Evolutionary conservation across 2,113 vertebrate genomes (phyloP).

Genomic region (Zootoca vivipara): DNA sequence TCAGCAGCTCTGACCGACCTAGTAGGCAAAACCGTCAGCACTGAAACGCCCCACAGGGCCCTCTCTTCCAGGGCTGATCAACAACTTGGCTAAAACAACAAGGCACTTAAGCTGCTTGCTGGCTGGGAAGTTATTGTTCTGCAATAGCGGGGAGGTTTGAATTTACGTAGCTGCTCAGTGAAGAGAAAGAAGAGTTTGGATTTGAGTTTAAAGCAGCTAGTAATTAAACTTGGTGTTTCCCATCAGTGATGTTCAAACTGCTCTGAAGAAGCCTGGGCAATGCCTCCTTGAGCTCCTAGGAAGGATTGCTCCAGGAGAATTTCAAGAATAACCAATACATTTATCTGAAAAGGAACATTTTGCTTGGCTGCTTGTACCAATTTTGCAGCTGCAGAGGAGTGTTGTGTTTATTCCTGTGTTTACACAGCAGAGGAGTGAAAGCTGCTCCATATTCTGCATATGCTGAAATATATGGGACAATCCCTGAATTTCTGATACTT

Average conservation of each 20-base stretch:
- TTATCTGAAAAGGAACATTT: neutral
- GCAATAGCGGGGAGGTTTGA: neutral
- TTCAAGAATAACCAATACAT: neutral
- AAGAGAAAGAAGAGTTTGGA: neutral
- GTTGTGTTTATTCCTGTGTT: neutral
- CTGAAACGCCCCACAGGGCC: constrained; percentile 9
- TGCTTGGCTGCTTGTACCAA: neutral
- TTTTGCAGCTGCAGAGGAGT: neutral
- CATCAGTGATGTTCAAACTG: neutral
- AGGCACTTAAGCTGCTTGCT: neutral
- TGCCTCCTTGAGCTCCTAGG: neutral
- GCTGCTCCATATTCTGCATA: neutral
- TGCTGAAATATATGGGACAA: neutral
- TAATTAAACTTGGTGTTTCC: neutral
- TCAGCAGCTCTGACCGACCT: neutral
- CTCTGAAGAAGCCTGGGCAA: neutral
- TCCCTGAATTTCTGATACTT: neutral
- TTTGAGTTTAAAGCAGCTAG: neutral
- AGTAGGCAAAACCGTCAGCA: neutral
- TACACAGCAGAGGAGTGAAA: neutral
- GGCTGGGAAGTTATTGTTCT: too few species aligned
- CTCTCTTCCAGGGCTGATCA: neutral
- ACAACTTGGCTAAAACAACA: neutral
- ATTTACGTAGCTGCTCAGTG: neutral
- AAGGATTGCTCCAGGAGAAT: neutral